Base-by-base conservation (phyloP, 2,113 vertebrate species). In the Aythya baeri region DNA sequence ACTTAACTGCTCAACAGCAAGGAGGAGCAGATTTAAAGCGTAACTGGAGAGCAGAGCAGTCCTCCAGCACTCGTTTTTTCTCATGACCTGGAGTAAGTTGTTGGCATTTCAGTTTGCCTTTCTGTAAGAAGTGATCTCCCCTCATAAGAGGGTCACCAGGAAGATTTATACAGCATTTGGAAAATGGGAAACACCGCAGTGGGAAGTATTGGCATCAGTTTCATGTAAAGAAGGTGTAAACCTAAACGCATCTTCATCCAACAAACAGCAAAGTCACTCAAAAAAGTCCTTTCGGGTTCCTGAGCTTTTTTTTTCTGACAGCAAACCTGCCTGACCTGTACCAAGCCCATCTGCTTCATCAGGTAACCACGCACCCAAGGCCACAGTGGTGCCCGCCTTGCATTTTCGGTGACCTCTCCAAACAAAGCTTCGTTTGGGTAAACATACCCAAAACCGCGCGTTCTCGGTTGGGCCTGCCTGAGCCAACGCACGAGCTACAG, bases 381-480 rank as follows among this genome's bases (percentile, higher is more conserved):
- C 84, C n/a, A 34, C 3, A 1, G 2, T n/a, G n/a, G 26, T 17
- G 66, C 76, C 58, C 41, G n/a, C 61, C 75, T 72, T 5, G 8
- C 0, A 1, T 5, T 63, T 78, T 14, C 5, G 5, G 20, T 7
- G 65, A 66, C 34, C 20, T 72, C 59, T 2, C 1, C 5, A 41
- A 59, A 36, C 7, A 4, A 7, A 34, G 50, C 2, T 38, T 16
- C 46, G 11, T 49, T 49, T 49, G 46, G 46, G 46, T n/a, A 67
- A 26, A 17, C 1, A 2, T 1, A 5, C n/a, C 32, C 1, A 8
- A 46, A 36, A 11, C 12, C 13, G 3, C 0, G 2, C 1, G 1
- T 67, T 36, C 1, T 2, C 41, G 17, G 34, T 0, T 7, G 46
- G 36, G 65, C 17, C n/a, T 22, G 88, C 41, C 27, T 1, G 11